A percentile compares a stretch with the other conserved stretches of the same genome.
phyloP scores from a whole-genome alignment of 1,140 invertebrate genomes.

The Drosophila pseudoananassae region DNA sequence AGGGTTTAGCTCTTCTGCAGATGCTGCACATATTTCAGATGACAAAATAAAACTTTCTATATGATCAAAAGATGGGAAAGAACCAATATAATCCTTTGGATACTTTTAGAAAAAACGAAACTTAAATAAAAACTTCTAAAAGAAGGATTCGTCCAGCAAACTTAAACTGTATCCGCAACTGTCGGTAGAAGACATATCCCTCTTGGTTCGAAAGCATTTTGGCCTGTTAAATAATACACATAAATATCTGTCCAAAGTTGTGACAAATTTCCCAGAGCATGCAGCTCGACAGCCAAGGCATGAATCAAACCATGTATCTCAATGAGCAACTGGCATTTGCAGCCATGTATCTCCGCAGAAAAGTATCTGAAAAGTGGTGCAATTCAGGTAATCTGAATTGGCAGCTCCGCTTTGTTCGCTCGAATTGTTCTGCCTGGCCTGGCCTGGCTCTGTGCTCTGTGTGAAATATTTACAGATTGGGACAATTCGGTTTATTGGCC shows the following conservation, averaged over 20 bases:
- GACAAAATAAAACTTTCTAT: too few relatives aligned
- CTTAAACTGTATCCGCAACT: background rate
- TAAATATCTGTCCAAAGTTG: conserved; percentile 24
- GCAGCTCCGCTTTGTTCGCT: conserved; percentile 28
- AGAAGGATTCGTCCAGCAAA: too few relatives aligned
- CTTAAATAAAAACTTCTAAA: background rate
- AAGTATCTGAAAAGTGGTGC: conserved; percentile 41
- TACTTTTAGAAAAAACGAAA: background rate
- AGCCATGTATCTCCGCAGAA: conserved; percentile 27
- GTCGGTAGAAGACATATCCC: background rate
- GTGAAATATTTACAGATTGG: conserved; percentile 38
- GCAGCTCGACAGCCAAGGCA: conserved; percentile 22
- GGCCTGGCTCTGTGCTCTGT: conserved; percentile 5
- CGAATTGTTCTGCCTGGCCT: conserved; percentile 13
- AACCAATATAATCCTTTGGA: background rate
- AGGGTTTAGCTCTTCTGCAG: background rate
- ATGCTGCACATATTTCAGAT: background rate
- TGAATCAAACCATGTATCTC: conserved; percentile 33
- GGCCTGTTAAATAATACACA: conserved; percentile 12
- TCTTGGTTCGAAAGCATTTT: conserved; percentile 6
- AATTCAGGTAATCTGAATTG: conserved; percentile 44
- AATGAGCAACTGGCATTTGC: conserved; percentile 39
- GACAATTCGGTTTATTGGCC: conserved; percentile 36
- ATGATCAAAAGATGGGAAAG: background rate
- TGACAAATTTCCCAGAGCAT: conserved; percentile 32